These are phyloP conservation scores for Parauchenoglanis ngamensis DNA, from an alignment of 2,797 vertebrate genomes.

Conservation along the genomic window DNA sequence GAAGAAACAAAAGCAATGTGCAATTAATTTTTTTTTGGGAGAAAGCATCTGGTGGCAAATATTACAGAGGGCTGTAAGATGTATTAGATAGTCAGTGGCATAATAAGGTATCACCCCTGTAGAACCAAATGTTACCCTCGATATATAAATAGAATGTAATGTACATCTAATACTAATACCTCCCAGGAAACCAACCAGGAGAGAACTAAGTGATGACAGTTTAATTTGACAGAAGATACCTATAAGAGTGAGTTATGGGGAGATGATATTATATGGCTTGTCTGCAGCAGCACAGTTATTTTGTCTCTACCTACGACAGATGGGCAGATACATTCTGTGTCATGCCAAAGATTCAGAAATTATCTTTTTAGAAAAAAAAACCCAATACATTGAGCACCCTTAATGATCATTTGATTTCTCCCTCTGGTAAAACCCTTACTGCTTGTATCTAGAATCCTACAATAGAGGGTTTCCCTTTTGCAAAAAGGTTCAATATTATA, in stretches of 20 bases:
- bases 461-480: neutral
- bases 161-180: conserved; percentile 5
- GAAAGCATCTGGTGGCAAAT: conserved; percentile 13
- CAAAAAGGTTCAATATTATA: neutral
- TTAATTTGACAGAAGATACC: conserved; percentile 56
- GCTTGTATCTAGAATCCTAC: neutral
- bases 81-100: conserved; percentile 21
- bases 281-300: conserved; percentile 14
- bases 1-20: conserved; percentile 14
- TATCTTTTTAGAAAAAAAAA: neutral
- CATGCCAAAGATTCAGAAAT: neutral
- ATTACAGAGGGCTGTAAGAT: neutral
- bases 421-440: neutral
- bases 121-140: conserved; percentile 17
- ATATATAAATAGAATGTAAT: conserved; percentile 44
- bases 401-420: neutral
- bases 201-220: conserved; percentile 48
- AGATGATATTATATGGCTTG: conserved; percentile 30
- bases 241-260: conserved; percentile 31
- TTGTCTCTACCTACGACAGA: conserved; percentile 6
- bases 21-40: neutral
- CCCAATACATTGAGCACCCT: neutral
- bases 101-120: conserved; percentile 16
- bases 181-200: conserved; percentile 57
- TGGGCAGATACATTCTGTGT: conserved; percentile 3